These are phyloP conservation scores for Salvelinus sp. DNA, from an alignment of 2,113 vertebrate genomes.

Conservation along the genomic window DNA sequence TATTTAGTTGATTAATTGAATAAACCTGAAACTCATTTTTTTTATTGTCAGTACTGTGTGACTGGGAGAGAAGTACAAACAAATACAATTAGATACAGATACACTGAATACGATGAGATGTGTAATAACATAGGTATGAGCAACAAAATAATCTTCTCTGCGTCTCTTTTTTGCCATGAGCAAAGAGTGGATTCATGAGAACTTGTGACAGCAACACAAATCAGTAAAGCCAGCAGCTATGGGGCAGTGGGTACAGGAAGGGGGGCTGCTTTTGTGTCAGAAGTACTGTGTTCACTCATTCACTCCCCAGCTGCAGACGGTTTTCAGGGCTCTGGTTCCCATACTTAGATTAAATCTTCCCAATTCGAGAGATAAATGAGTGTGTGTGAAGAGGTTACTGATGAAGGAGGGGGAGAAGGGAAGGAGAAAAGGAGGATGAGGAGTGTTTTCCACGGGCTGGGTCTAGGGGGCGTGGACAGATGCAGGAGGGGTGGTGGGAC, in stretches of 20 bases:
- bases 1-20: no score
- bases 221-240: slow-evolving; percentile 3
- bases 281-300: slow-evolving; percentile 8
- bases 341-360: slow-evolving; percentile 22
- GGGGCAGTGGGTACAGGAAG: neutral
- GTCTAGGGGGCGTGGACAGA: neutral
- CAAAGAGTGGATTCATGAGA: neutral
- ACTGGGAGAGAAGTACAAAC: no score
- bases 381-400: neutral
- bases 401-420: neutral
- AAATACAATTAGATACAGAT: neutral
- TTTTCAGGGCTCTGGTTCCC: slow-evolving; percentile 10
- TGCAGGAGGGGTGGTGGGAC: neutral
- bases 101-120: neutral
- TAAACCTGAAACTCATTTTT: no score
- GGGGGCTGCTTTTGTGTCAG: slow-evolving; percentile 1
- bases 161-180: neutral
- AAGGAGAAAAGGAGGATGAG: neutral
- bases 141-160: neutral
- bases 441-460: neutral
- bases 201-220: neutral
- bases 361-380: neutral
- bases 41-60: no score
- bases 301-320: slow-evolving; percentile 6
- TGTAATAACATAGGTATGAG: neutral